Evolutionary conservation across 2,797 vertebrate genomes (phyloP).

Genomic region (Urocyon cinereoargenteus): DNA sequence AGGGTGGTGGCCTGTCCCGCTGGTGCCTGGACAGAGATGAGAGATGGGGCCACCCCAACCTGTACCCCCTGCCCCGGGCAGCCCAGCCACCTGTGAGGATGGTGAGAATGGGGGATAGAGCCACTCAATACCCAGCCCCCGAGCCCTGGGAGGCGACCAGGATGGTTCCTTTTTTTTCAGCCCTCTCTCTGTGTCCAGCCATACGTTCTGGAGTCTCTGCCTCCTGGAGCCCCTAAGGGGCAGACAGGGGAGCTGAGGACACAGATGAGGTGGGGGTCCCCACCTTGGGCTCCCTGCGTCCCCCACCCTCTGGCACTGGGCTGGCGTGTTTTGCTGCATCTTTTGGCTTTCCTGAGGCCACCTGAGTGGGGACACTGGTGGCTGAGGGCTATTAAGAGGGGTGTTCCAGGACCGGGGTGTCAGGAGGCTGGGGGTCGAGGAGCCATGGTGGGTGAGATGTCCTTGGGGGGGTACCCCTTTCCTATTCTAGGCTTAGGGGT

Average conservation of each 20-base stretch:
- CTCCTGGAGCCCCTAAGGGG: background rate
- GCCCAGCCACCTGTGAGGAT: background rate
- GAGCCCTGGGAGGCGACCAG: background rate
- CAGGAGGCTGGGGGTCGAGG: background rate
- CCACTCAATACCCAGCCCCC: accelerated
- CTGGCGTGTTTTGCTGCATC: accelerated
- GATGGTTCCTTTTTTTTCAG: background rate
- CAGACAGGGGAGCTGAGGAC: background rate
- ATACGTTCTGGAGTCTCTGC: background rate
- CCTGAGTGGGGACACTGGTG: accelerated
- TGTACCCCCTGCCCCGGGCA: background rate
- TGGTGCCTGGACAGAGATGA: background rate
- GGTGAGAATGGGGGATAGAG: background rate
- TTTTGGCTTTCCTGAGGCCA: background rate
- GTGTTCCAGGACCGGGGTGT: background rate
- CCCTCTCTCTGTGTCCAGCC: background rate
- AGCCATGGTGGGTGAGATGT: too few species aligned
- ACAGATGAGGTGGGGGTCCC: background rate
- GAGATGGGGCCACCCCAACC: background rate
- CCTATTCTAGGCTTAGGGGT: background rate
- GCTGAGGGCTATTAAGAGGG: background rate
- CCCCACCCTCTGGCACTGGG: background rate
- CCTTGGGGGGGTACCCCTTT: background rate
- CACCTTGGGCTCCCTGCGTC: too few species aligned
- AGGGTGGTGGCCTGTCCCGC: accelerated